These are phyloP conservation scores for Acrossocheilus fasciatus DNA, from an alignment of 2,797 vertebrate species.

Conservation along the genomic window DNA sequence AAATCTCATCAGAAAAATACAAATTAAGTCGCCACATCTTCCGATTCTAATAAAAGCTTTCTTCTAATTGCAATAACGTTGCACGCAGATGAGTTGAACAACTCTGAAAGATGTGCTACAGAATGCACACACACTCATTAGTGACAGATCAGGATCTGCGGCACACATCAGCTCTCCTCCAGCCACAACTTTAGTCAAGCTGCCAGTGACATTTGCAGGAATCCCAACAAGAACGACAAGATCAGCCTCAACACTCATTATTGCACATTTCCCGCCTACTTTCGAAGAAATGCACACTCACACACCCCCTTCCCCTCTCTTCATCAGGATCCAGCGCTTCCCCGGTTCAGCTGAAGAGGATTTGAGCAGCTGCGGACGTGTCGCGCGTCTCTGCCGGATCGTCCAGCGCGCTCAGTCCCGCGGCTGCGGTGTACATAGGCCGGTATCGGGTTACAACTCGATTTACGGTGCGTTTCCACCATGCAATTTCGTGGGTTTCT, in stretches of 20 bases:
- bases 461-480: neutral
- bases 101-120: neutral
- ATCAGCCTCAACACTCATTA: constrained; percentile 41
- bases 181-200: neutral
- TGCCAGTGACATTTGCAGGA: neutral
- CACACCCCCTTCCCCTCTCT: constrained; percentile 78
- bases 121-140: neutral
- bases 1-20: neutral
- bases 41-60: neutral
- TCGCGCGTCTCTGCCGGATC: constrained; percentile 25
- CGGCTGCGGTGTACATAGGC: constrained; percentile 49
- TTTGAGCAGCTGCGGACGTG: constrained; percentile 35
- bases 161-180: constrained; percentile 7
- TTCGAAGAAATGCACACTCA: constrained; percentile 79
- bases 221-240: constrained; percentile 30
- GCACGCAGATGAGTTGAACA: neutral
- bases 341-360: constrained; percentile 34
- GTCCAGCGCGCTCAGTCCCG: constrained; percentile 30
- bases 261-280: constrained; percentile 79
- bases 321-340: constrained; percentile 60
- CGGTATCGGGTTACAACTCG: constrained; percentile 23
- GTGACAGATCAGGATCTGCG: constrained; percentile 14
- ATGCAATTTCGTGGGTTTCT: constrained; percentile 37
- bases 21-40: neutral
- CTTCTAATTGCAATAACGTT: neutral